Conservation (phyloP, 1,140 invertebrate genomes). For the Aleiodes sp. region DNA sequence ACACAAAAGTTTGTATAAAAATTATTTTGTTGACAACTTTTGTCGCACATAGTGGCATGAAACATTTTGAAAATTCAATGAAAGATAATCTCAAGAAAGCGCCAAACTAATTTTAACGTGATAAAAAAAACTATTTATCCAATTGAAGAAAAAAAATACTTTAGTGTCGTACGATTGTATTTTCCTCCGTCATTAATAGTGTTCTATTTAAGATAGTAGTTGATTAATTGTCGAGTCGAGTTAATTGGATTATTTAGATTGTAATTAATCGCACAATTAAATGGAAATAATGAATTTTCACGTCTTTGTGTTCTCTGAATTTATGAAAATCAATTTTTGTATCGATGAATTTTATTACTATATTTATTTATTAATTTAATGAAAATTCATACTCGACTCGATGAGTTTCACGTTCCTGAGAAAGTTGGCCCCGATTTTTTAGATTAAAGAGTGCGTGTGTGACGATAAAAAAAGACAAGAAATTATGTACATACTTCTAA, state of each 20-base stretch:
- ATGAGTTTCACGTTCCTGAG: neutral
- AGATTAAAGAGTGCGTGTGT: neutral
- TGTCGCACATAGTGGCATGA: neutral
- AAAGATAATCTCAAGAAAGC: conserved; percentile 3
- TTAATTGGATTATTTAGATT: too few relatives aligned
- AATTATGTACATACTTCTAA: conserved; percentile 11
- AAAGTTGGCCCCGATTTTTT: neutral
- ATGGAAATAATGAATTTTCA: too few relatives aligned
- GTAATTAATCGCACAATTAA: too few relatives aligned
- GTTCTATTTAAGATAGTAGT: neutral
- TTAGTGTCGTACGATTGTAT: neutral
- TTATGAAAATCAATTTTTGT: neutral
- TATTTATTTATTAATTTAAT: neutral
- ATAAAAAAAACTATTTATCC: conserved; percentile 28
- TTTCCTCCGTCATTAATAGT: neutral
- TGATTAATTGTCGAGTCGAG: conserved; percentile 9
- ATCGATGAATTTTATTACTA: neutral
- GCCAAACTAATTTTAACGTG: conserved; percentile 32
- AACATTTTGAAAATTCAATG: neutral
- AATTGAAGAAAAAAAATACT: conserved; percentile 8
- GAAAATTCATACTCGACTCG: neutral
- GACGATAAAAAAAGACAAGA: neutral
- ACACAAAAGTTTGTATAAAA: conserved; percentile 6
- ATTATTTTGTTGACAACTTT: conserved; percentile 3
- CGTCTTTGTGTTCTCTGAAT: too few relatives aligned